These are phyloP conservation scores for Aselliscus stoliczkanus DNA, from an alignment of 2,797 vertebrate genomes.

Conservation along the genomic window DNA sequence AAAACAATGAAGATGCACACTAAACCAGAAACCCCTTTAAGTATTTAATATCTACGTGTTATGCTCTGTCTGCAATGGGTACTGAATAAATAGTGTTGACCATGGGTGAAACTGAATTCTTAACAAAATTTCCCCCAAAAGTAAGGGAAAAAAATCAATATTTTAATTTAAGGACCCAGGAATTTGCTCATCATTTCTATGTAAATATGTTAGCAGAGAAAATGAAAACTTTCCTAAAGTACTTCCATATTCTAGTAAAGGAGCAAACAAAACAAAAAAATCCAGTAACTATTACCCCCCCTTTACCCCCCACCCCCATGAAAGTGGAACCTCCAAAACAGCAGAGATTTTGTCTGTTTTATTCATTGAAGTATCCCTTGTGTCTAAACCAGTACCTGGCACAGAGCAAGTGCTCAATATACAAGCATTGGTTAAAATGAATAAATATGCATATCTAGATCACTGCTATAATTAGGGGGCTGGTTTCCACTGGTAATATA, in stretches of 20 bases:
- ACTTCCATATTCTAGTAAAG: neutral
- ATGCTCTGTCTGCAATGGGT: neutral
- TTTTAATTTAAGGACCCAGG: neutral
- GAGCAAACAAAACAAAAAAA: neutral
- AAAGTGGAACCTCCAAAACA: neutral
- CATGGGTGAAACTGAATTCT: neutral
- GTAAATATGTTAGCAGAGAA: neutral
- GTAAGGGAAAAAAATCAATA: neutral
- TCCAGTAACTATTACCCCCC: neutral
- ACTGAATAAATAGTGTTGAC: neutral
- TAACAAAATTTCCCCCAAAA: neutral
- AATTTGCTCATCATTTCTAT: neutral
- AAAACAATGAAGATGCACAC: neutral
- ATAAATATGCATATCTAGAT: neutral
- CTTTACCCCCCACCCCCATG: neutral
- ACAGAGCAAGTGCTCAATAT: neutral
- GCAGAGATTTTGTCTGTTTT: neutral
- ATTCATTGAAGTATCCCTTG: neutral
- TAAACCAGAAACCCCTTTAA: neutral
- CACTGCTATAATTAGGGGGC: neutral
- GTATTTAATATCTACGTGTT: neutral
- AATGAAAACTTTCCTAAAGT: neutral
- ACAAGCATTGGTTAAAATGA: neutral
- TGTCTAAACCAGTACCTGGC: neutral
- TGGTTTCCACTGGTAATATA: neutral